phyloP scores from a whole-genome alignment of 2,888 invertebrate species.

The Aelia acuminata region DNA sequence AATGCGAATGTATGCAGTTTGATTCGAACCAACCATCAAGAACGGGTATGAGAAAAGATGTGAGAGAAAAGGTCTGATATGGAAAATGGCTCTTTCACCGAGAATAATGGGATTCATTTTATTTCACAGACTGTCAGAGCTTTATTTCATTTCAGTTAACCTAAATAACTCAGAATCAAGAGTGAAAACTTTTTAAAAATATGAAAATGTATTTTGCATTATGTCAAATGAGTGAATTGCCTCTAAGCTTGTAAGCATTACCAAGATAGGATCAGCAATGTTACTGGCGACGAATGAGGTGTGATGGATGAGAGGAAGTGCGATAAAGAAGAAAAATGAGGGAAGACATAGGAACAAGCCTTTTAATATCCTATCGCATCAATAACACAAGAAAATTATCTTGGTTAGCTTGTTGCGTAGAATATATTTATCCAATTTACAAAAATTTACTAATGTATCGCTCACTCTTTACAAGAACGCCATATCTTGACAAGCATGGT shows the following conservation, averaged over 20 bases:
- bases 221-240: background rate
- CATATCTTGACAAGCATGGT: too few relatives aligned
- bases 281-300: background rate
- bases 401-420: background rate
- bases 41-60: too few relatives aligned
- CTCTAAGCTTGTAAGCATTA: background rate
- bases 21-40: too few relatives aligned
- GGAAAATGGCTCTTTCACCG: background rate
- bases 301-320: background rate
- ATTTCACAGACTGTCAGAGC: background rate
- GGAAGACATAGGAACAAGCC: background rate
- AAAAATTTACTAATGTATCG: background rate
- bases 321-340: conserved; percentile 27
- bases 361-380: background rate
- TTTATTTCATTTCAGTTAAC: background rate
- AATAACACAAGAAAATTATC: background rate
- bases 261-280: background rate
- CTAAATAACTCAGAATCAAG: too few relatives aligned
- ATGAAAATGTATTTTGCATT: background rate
- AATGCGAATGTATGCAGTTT: too few relatives aligned
- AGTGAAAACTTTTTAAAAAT: background rate
- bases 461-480: too few relatives aligned
- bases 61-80: too few relatives aligned
- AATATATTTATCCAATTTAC: background rate
- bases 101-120: background rate